phyloP scores from a whole-genome alignment of 2,113 vertebrate genomes.

The Notechis scutatus region DNA sequence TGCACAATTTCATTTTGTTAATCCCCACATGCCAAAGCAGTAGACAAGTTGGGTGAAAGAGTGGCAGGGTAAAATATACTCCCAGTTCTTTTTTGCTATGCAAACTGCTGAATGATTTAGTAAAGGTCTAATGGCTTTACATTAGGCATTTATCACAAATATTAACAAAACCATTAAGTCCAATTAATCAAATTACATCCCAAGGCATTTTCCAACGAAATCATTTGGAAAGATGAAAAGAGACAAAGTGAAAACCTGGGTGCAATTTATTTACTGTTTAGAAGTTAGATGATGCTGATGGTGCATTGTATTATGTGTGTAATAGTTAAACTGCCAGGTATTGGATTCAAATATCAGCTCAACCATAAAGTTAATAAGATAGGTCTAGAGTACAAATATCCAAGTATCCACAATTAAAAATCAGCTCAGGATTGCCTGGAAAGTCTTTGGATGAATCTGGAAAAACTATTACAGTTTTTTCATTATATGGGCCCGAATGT shows the following conservation, averaged over 20 bases:
- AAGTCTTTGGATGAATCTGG: background rate
- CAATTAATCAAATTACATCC: conserved; percentile 1
- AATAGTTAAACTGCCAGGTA: background rate
- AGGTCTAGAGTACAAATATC: background rate
- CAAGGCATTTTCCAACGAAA: background rate
- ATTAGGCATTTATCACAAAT: conserved; percentile 3
- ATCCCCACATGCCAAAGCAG: background rate
- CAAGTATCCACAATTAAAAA: background rate
- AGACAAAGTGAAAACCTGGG: background rate
- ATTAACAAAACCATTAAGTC: background rate
- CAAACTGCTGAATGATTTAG: background rate
- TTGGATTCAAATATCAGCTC: background rate
- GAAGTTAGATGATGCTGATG: background rate
- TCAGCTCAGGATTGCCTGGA: background rate
- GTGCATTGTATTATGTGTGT: background rate
- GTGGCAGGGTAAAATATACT: background rate
- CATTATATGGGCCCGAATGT: background rate
- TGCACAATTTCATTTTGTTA: background rate
- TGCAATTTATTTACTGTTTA: background rate
- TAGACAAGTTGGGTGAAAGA: background rate
- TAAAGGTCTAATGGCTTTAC: background rate
- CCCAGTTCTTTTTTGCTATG: background rate
- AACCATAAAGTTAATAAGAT: background rate
- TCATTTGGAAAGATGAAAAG: background rate
- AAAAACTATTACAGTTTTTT: background rate